Evolutionary conservation across 1,140 invertebrate genomes (phyloP).

Genomic region (Drosophila insularis): DNA sequence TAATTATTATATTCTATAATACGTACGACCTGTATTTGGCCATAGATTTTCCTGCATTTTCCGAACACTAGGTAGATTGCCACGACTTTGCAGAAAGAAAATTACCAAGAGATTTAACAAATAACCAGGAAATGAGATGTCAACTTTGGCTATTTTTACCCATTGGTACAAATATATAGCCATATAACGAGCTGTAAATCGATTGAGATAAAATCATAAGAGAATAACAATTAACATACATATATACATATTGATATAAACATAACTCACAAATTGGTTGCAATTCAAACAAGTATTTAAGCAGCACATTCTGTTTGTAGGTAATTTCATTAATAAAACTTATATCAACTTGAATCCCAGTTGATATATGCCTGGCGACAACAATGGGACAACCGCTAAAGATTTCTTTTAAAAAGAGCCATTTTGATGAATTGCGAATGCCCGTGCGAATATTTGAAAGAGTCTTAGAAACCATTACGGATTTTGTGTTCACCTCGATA

Average conservation of each 20-base stretch:
- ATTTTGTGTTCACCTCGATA: neutral
- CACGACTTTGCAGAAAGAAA: neutral
- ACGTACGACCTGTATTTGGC: neutral
- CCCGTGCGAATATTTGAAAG: neutral
- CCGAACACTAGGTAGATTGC: neutral
- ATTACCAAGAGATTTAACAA: neutral
- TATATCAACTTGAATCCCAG: neutral
- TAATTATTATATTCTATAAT: neutral
- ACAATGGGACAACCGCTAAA: neutral
- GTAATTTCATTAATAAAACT: conserved; percentile 6
- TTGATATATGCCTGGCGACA: neutral
- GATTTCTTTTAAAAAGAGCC: neutral
- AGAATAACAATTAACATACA: neutral
- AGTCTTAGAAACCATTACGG: neutral
- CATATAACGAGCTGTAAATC: conserved; percentile 1
- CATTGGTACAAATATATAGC: neutral
- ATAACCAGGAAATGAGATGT: neutral
- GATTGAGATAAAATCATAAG: neutral
- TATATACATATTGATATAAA: too few species aligned
- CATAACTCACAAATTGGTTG: neutral
- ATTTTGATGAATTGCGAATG: neutral
- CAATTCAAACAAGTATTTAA: neutral
- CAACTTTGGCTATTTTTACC: neutral
- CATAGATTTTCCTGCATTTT: neutral
- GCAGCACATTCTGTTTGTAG: neutral